These are phyloP conservation scores for Butorides virescens DNA, from an alignment of 2,113 vertebrate species.

Conservation along the genomic window DNA sequence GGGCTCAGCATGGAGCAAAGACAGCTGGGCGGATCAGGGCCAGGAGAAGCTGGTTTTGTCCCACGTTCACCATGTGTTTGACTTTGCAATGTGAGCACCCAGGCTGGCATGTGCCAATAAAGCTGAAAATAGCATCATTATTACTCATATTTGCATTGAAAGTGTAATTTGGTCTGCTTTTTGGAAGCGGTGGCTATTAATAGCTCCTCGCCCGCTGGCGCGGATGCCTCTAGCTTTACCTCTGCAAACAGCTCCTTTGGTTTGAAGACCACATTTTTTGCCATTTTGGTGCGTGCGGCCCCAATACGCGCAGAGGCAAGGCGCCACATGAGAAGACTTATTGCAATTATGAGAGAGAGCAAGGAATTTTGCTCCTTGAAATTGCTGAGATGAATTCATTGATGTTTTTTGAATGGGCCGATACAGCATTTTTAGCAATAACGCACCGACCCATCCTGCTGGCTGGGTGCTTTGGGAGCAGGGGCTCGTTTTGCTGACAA, in stretches of 20 bases:
- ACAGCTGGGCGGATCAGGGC: neutral
- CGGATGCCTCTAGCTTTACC: neutral
- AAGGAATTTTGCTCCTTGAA: neutral
- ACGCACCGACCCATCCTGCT: neutral
- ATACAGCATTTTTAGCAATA: neutral
- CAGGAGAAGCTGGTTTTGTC: neutral
- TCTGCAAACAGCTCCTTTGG: neutral
- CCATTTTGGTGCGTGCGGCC: neutral
- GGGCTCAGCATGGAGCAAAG: neutral
- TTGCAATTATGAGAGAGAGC: neutral
- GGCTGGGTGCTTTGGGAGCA: neutral
- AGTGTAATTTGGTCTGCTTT: neutral
- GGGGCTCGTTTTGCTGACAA: neutral
- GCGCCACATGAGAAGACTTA: accelerated
- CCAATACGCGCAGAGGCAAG: neutral
- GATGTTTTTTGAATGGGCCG: neutral
- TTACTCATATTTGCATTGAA: neutral
- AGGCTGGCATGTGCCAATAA: neutral
- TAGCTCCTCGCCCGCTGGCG: neutral
- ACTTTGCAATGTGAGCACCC: neutral
- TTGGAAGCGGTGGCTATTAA: neutral
- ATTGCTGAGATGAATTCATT: neutral
- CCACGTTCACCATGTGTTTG: neutral
- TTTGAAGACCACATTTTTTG: neutral
- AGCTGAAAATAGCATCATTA: neutral